Percentiles rank a stretch among this genome's conserved stretches.
Conservation (phyloP, 2,797 vertebrate species). For the Peromyscus eremicus region DNA sequence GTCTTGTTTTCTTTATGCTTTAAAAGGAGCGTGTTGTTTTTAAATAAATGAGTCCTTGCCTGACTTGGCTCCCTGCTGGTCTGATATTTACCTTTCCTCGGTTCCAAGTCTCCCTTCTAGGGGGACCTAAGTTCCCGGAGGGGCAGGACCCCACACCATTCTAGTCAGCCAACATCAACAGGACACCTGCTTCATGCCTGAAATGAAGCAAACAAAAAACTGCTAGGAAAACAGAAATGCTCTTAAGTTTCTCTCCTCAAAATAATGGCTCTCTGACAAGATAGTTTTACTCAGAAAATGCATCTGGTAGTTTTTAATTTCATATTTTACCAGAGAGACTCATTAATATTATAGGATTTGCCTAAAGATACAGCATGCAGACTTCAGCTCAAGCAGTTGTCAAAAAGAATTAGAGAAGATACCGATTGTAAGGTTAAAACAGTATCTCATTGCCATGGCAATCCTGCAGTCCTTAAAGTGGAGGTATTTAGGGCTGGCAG, state of each 20-base stretch:
- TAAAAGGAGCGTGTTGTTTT: too few species aligned
- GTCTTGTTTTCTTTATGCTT: too few species aligned
- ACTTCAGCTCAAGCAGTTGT: not conserved
- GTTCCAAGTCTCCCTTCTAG: too few species aligned
- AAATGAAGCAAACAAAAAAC: not conserved
- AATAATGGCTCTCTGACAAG: not conserved
- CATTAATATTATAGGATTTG: not conserved
- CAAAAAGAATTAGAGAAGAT: not conserved
- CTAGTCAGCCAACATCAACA: not conserved
- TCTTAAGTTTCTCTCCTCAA: not conserved
- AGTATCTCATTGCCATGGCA: conserved; percentile 38
- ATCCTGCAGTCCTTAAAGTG: conserved; percentile 13
- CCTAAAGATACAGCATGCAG: not conserved
- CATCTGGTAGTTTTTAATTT: not conserved
- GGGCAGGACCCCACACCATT: too few species aligned
- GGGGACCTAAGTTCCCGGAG: too few species aligned
- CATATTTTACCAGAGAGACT: not conserved
- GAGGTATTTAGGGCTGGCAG: not conserved
- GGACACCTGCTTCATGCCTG: not conserved
- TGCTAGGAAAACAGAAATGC: not conserved
- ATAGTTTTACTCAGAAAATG: not conserved
- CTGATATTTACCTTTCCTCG: too few species aligned
- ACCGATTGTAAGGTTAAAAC: conserved; percentile 24
- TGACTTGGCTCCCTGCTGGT: too few species aligned
- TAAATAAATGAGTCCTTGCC: too few species aligned